Evolutionary conservation across 2,113 vertebrate genomes (phyloP).

Genomic region (Azemiops feae): DNA sequence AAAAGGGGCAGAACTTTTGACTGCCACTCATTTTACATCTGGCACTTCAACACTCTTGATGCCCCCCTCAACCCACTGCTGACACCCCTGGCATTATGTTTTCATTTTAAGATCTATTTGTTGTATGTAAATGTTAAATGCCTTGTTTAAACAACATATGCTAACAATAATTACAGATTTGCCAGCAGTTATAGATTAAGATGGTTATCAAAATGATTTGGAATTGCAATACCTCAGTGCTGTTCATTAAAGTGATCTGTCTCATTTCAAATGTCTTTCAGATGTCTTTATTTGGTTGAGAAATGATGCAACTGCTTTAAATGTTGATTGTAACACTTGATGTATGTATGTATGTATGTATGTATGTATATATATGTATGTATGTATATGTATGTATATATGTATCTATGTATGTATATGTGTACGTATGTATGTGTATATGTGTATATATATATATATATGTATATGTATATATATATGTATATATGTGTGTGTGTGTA

Average conservation of each 20-base stretch:
- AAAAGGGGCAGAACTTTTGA: neutral
- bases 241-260: neutral
- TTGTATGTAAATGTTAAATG: neutral
- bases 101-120: neutral
- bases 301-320: neutral
- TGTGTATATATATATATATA: too few species aligned
- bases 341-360: too few species aligned
- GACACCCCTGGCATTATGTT: neutral
- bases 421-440: too few species aligned
- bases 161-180: neutral
- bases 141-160: neutral
- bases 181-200: neutral
- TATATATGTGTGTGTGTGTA: too few species aligned
- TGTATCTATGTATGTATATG: too few species aligned
- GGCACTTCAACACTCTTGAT: neutral
- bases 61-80: neutral
- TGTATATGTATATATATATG: too few species aligned
- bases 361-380: too few species aligned
- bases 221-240: neutral
- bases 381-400: too few species aligned
- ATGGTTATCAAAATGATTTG: neutral
- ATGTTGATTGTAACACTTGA: neutral
- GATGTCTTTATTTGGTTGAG: neutral
- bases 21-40: neutral
- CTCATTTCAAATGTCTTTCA: neutral